Conservation (phyloP, 2,888 invertebrate genomes). For the Amaurobius ferox region DNA sequence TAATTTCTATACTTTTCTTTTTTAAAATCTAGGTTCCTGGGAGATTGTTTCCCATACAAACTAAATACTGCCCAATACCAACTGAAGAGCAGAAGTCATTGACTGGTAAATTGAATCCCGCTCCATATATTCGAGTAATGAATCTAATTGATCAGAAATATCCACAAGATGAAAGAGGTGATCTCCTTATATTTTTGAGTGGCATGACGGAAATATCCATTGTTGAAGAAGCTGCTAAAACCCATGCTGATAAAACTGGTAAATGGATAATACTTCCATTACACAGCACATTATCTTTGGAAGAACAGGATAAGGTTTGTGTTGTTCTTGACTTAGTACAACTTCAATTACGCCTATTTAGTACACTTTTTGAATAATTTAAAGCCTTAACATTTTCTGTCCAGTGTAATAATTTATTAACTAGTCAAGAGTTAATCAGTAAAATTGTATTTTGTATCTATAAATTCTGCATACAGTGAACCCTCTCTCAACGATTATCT, state of each 20-base stretch:
- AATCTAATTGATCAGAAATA: constrained; percentile 94
- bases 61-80: constrained; percentile 87
- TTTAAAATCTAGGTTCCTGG: constrained; percentile 88
- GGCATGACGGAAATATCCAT: constrained; percentile 94
- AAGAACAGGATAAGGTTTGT: constrained; percentile 93
- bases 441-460: no score
- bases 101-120: constrained; percentile 89
- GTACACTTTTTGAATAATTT: no score
- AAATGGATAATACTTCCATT: constrained; percentile 95
- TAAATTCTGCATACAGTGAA: no score
- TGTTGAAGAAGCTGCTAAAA: constrained; percentile 89
- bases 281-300: constrained; percentile 93
- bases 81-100: constrained; percentile 82
- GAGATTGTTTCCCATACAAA: constrained; percentile 92
- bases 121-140: constrained; percentile 93
- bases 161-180: constrained; percentile 90
- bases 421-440: no score
- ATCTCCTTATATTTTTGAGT: constrained; percentile 95
- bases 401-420: no score
- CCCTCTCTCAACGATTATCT: no score
- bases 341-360: no score
- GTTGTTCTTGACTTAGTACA: no score
- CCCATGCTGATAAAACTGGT: constrained; percentile 86
- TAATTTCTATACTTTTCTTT: neutral
- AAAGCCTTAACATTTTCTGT: no score